A percentile compares a stretch with the other conserved stretches of the same genome.
phyloP scores from a whole-genome alignment of 2,888 invertebrate species.

The Homarus gammarus region DNA sequence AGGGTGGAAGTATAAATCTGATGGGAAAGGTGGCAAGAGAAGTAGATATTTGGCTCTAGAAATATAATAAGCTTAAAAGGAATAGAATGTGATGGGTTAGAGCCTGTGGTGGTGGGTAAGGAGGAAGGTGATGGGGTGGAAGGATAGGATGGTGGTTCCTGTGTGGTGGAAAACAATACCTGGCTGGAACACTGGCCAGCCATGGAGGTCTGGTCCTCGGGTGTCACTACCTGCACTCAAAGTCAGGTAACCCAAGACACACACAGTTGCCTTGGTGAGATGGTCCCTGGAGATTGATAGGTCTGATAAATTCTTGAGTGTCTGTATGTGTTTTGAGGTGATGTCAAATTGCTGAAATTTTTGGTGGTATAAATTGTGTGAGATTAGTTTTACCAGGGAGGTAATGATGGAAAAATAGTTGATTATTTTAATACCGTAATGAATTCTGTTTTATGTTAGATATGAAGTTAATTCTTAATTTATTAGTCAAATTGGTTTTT shows the following conservation, averaged over 20 bases:
- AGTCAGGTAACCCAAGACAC: conserved; percentile 2
- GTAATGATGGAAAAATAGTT: too few relatives aligned
- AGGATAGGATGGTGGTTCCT: not conserved
- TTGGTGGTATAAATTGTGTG: too few relatives aligned
- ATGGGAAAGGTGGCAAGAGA: not conserved
- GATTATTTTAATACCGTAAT: too few relatives aligned
- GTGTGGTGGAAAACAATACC: not conserved
- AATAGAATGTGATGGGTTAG: not conserved
- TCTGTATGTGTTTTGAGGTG: not conserved
- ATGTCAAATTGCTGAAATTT: not conserved
- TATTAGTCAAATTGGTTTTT: too few relatives aligned
- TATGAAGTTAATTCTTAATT: too few relatives aligned
- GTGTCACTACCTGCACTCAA: not conserved
- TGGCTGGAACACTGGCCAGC: not conserved
- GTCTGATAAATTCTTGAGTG: not conserved
- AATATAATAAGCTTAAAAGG: not conserved
- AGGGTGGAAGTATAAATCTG: not conserved
- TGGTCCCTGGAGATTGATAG: not conserved
- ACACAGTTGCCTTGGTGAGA: not conserved
- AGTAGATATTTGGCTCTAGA: not conserved
- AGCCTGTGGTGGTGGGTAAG: not conserved
- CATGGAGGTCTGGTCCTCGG: not conserved
- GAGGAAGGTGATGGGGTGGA: not conserved
- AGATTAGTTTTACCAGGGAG: too few relatives aligned
- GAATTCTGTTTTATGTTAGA: too few relatives aligned